Base-by-base conservation (phyloP, 2,113 vertebrate species). In the Conger conger region DNA sequence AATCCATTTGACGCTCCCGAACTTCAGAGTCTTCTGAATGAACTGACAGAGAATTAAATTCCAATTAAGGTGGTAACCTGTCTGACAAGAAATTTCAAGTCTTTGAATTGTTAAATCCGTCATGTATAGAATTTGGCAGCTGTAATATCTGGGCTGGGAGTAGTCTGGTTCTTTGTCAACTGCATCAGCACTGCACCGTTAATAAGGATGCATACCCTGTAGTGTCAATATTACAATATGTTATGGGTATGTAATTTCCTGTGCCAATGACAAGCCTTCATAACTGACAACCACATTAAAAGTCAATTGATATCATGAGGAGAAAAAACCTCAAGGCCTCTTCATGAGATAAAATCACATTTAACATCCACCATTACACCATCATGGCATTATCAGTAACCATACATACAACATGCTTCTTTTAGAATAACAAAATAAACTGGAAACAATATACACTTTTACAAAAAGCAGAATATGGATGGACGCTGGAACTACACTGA, bases 391-490 rank as follows among this genome's bases (percentile, higher is more conserved):
- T 45, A 90, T 93, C 91, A 94, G 92, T 86, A 91, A 94, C 91
- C 68, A 73, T 73, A 73, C 68, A 73, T 11, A 73, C 30, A 73
- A 33, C 68, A 73, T 33, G n/a, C 33, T 73, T 73, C n/a, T 33
- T 73, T 73, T 73, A 88, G 85, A 90, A 90, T 88, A 37, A 33
- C 27, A 57, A 87, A 89, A 83, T 78, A 89, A 86, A 86, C 27
- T 84, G 40, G 4, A 85, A 38, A 83, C 87, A 35, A 20, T 16
- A 81, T 68, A 40, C 93, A 95, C 94, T 95, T 96, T 95, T 94
- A 95, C 94, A 94, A 96, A 96, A 96, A 96, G 95, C 92, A 95
- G 84, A 91, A 93, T 85, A 87, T 91, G 87, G 86, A 90, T 92
- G 87, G 90, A 91, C n/a, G 18, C 33, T 63, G 68, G 54, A 63